Evolutionary conservation across 2,888 invertebrate genomes (phyloP).

Genomic region (Xylocampa areola): DNA sequence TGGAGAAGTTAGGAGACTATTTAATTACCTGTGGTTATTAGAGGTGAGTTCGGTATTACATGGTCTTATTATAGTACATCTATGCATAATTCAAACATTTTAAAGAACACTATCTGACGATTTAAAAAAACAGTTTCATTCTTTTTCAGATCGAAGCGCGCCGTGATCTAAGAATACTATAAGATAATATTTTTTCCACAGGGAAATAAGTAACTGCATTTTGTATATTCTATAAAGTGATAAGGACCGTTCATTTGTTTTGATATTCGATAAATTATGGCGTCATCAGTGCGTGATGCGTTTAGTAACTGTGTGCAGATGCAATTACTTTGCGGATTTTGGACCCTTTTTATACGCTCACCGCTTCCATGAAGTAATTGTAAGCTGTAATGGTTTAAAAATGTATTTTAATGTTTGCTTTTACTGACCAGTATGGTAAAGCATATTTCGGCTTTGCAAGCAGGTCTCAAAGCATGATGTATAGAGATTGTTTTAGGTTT

Average conservation of each 20-base stretch:
- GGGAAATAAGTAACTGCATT: constrained; percentile 91
- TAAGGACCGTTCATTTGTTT: constrained; percentile 89
- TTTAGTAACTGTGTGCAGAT: constrained; percentile 82
- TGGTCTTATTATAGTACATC: not conserved
- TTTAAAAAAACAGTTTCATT: constrained; percentile 61
- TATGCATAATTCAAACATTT: not conserved
- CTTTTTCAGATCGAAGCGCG: constrained; percentile 88
- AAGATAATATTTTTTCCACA: constrained; percentile 90
- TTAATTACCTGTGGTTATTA: constrained; percentile 99
- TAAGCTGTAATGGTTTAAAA: constrained; percentile 81
- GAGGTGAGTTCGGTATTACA: constrained; percentile 86
- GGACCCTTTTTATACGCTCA: constrained; percentile 89
- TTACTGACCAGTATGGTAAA: constrained; percentile 81
- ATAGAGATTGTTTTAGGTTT: constrained; percentile 88
- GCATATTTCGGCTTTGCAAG: constrained; percentile 83
- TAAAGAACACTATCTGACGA: constrained; percentile 3
- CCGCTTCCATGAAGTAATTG: constrained; percentile 87
- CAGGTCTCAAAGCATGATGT: constrained; percentile 87
- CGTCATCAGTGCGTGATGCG: constrained; percentile 86
- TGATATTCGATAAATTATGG: constrained; percentile 89
- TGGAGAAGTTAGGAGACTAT: constrained; percentile 99
- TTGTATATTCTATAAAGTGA: constrained; percentile 91
- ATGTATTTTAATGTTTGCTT: constrained; percentile 85
- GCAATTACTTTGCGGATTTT: constrained; percentile 88
- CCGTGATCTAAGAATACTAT: constrained; percentile 90